Percentiles rank a stretch among this genome's conserved stretches.
Conservation (phyloP, 2,797 vertebrate species). For the Tapirus indicus region DNA sequence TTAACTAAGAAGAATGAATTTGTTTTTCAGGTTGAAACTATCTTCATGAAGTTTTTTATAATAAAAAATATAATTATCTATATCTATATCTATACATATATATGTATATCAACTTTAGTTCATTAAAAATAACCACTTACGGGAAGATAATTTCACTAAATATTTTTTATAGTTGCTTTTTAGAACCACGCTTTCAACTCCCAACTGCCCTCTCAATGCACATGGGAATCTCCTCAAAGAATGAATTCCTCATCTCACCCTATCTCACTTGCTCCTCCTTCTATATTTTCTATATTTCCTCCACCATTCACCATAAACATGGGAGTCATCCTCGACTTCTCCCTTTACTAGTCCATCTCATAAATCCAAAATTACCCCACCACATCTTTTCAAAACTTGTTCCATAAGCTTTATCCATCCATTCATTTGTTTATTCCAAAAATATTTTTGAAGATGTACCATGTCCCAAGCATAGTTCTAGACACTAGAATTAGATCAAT, state of each 20-base stretch:
- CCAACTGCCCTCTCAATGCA: not conserved
- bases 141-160: not conserved
- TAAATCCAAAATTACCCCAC: too few relatives aligned
- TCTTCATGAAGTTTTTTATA: not conserved
- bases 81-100: not conserved
- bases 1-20: not conserved
- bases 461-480: too few relatives aligned
- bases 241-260: not conserved
- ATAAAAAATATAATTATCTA: not conserved
- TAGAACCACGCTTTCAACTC: not conserved
- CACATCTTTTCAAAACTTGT: too few relatives aligned
- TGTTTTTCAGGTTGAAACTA: not conserved
- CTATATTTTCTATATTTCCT: too few relatives aligned
- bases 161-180: not conserved
- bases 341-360: too few relatives aligned
- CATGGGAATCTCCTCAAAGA: not conserved
- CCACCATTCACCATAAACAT: too few relatives aligned
- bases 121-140: not conserved
- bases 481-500: too few relatives aligned
- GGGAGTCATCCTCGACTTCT: too few relatives aligned
- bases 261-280: too few relatives aligned
- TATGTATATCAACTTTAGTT: not conserved
- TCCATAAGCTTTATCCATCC: too few relatives aligned
- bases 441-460: too few relatives aligned
- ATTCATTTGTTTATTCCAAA: too few relatives aligned